A percentile compares a stretch with the other conserved stretches of the same genome.
These are phyloP conservation scores for Epinephelus malabaricus DNA, from an alignment of 2,797 vertebrate species.

Conservation along the genomic window DNA sequence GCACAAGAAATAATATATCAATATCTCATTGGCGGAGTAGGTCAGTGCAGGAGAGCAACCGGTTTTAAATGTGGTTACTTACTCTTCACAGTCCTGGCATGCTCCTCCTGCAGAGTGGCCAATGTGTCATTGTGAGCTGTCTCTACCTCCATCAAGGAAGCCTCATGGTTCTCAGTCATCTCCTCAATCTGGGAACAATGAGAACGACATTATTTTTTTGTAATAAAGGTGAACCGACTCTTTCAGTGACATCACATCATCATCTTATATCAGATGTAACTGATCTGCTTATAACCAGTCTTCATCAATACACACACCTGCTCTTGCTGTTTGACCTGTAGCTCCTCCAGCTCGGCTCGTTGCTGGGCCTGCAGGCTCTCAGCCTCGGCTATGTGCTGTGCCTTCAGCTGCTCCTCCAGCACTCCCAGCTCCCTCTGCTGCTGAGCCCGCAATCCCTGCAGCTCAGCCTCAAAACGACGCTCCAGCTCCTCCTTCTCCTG, in stretches of 20 bases:
- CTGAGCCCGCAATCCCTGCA: conserved; percentile 85
- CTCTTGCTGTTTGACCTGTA: conserved; percentile 86
- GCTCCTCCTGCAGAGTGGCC: conserved; percentile 90
- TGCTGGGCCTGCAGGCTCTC: conserved; percentile 87
- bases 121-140: conserved; percentile 87
- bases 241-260: neutral
- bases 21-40: neutral
- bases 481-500: conserved; percentile 94
- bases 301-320: conserved; percentile 80
- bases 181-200: conserved; percentile 88
- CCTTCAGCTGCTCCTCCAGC: conserved; percentile 89
- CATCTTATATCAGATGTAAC: neutral
- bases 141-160: conserved; percentile 89
- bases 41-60: neutral
- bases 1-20: neutral
- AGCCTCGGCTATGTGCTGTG: conserved; percentile 80
- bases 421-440: conserved; percentile 90
- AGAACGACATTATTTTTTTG: neutral
- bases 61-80: conserved; percentile 35
- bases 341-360: conserved; percentile 83
- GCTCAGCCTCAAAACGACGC: conserved; percentile 88
- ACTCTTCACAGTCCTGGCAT: conserved; percentile 93
- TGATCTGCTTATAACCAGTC: too few relatives aligned
- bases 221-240: neutral
- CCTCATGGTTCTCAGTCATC: conserved; percentile 89